Evolutionary conservation across 2,888 invertebrate species (phyloP), one percentile per base, ranked within the genome.

Genomic region (Drosophila neoperkinsi): DNA sequence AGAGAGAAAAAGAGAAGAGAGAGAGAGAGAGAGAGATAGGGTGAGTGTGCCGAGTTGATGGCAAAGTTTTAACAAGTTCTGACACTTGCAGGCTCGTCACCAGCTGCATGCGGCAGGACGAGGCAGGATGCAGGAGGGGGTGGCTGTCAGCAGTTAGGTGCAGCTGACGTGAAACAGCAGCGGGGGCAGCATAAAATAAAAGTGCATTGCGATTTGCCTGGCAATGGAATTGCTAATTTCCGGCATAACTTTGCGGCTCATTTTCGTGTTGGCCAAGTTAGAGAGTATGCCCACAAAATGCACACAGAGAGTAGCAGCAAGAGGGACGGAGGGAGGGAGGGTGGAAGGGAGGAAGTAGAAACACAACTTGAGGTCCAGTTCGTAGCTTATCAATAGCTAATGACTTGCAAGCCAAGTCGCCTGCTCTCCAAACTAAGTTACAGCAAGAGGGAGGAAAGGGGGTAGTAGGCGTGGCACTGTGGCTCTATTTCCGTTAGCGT

Each of bases 21-120:
- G 60, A 16, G 53, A 51, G 58, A 6, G 56, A 9, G 38, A 1
- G 16, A 13, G 28, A 30, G 2, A 41, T 41, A 13, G 51, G 55
- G 79, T 63, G 63, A 63, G 68, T 63, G 73, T 71, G 60, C 65
- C n/a, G 16, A 78, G 80, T 77, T 84, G 88, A 83, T 71, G 88
- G 81, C 86, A 90, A 90, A 90, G 86, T 88, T 90, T 88, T 90
- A 90, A 88, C 90, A 88, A 90, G 78, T 90, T 90, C 90, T 90
- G 87, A 90, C 87, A 87, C 88, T 90, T 85, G 84, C 87, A 87
- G 90, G 73, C 67, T 60, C 58, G 67, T 50, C 69, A 57, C 53
- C 53, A 43, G 49, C 52, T 31, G 38, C 13, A 21, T n/a, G 41
- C 5, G 25, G 36, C 34, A 4, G 50, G 5, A 56, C 2, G 30